Percentiles rank a stretch among this genome's conserved stretches.
Evolutionary conservation across 2,797 vertebrate genomes (phyloP).

Genomic region (Scyliorhinus canicula): DNA sequence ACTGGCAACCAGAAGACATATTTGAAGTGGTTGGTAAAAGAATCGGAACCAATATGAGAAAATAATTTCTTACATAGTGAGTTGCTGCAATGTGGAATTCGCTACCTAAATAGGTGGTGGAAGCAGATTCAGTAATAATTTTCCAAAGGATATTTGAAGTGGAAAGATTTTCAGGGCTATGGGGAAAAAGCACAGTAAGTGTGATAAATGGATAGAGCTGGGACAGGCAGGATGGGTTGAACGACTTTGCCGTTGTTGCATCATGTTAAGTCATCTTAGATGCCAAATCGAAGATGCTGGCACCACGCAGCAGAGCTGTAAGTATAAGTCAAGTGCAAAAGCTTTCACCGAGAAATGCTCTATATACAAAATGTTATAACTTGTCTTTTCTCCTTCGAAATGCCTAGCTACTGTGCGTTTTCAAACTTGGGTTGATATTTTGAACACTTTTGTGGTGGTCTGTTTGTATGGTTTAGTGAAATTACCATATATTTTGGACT

Average conservation of each 20-base stretch:
- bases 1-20: neutral
- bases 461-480: neutral
- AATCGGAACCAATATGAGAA: neutral
- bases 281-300: neutral
- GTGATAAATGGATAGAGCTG: neutral
- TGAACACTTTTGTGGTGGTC: neutral
- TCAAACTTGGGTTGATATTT: neutral
- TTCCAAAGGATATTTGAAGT: too few relatives aligned
- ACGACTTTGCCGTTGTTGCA: neutral
- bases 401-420: neutral
- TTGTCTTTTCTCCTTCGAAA: neutral
- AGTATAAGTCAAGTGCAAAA: neutral
- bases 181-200: neutral
- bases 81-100: neutral
- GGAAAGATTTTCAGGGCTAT: neutral
- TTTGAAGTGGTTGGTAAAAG: neutral
- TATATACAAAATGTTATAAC: neutral
- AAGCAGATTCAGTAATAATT: neutral
- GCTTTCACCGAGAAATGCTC: neutral
- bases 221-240: neutral
- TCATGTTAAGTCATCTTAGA: neutral
- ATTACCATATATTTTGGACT: neutral
- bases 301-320: neutral
- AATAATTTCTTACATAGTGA: neutral
- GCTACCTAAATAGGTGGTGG: neutral